These are phyloP conservation scores for Microcebus lehilahytsara DNA, from an alignment of 2,113 vertebrate genomes.

Conservation along the genomic window DNA sequence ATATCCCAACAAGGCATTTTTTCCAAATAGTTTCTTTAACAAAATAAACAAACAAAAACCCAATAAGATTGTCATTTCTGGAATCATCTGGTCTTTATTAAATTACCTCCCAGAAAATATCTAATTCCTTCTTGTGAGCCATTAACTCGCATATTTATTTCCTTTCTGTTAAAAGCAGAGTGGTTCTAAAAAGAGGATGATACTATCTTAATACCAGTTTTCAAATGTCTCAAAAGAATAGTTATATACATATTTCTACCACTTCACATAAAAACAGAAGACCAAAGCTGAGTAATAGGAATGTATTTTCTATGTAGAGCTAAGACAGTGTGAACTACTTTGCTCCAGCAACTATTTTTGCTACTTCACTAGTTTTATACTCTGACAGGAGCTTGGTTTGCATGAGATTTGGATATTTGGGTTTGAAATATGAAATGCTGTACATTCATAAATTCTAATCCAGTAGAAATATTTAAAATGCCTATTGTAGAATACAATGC, in stretches of 20 bases:
- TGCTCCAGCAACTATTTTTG: constrained; percentile 39
- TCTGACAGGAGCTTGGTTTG: constrained; percentile 11
- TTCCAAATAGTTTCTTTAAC: constrained; percentile 41
- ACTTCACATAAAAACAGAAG: constrained; percentile 72
- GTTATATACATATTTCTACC: not conserved
- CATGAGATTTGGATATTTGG: constrained; percentile 37
- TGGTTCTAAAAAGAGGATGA: constrained; percentile 66
- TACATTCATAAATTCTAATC: constrained; percentile 23
- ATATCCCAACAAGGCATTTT: not conserved
- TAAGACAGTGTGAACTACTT: constrained; percentile 44
- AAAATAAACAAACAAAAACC: constrained; percentile 42
- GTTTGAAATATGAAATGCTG: constrained; percentile 20
- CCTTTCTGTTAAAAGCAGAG: constrained; percentile 64
- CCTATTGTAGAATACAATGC: constrained; percentile 11
- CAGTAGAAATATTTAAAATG: constrained; percentile 50
- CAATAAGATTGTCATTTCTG: constrained; percentile 47
- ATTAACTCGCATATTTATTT: constrained; percentile 46
- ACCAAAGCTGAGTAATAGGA: constrained; percentile 37
- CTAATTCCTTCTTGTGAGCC: constrained; percentile 50
- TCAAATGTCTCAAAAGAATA: constrained; percentile 62
- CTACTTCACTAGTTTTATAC: constrained; percentile 44
- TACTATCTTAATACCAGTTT: not conserved
- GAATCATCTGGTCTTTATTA: constrained; percentile 60
- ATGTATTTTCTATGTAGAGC: constrained; percentile 16
- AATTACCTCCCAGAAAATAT: constrained; percentile 68